Percentiles rank a stretch among this genome's conserved stretches.
Evolutionary conservation across 2,888 invertebrate genomes (phyloP).

Genomic region (Lagria hirta): DNA sequence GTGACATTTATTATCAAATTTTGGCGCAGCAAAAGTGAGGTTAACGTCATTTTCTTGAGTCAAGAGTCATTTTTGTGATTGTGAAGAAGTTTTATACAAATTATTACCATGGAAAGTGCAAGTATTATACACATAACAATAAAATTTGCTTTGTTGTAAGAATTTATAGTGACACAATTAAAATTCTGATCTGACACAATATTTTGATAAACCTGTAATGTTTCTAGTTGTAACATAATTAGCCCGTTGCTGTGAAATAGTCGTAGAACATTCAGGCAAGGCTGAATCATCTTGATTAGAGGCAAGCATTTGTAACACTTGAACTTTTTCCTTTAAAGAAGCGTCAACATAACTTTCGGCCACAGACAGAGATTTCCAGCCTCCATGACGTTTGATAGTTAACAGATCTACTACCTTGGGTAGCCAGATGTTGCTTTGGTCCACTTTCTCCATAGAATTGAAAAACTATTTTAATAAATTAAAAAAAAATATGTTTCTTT

Average conservation of each 20-base stretch:
- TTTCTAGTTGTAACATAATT: background rate
- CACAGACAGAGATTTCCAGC: slow-evolving; percentile 30
- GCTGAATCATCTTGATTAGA: no score
- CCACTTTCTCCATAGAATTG: no score
- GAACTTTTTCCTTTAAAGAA: slow-evolving; percentile 32
- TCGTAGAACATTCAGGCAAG: slow-evolving; percentile 7
- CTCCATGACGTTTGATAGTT: slow-evolving; percentile 31
- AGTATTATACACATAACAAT: slow-evolving; percentile 6
- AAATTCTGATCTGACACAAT: slow-evolving; percentile 4
- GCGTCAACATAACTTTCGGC: slow-evolving; percentile 33
- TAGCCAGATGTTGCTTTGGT: slow-evolving; percentile 28
- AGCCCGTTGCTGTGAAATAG: background rate
- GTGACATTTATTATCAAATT: no score
- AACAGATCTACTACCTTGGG: slow-evolving; percentile 28
- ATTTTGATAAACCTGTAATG: slow-evolving; percentile 2
- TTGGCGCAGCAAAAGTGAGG: no score
- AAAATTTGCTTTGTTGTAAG: slow-evolving; percentile 4
- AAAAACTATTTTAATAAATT: no score
- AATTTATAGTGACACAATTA: slow-evolving; percentile 2
- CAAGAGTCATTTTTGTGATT: no score
- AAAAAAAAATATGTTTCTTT: no score
- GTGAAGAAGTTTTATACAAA: no score
- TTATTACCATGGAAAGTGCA: no score
- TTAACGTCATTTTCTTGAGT: no score
- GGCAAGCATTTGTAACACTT: slow-evolving; percentile 6